Base-by-base conservation (phyloP, 2,888 invertebrate genomes). In the Hypsopygia costalis region DNA sequence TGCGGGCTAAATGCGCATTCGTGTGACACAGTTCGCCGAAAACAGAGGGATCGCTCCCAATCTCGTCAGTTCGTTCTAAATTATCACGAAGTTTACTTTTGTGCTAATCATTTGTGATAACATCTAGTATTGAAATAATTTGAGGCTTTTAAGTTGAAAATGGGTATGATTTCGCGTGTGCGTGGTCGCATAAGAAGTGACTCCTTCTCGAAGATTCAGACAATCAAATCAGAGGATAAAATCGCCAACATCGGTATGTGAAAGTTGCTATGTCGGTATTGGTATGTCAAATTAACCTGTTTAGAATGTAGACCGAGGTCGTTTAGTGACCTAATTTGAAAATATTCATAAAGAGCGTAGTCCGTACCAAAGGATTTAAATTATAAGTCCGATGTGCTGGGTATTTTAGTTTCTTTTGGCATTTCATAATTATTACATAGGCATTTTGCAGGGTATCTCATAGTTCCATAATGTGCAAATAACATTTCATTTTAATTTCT, bases 161-260 rank as follows among this genome's bases (percentile, higher is more conserved):
- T 93, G 93, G 93, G 93, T 38, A 93, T 93, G 93, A 93, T 93
- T 62, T 92, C 92, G 22, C 86, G 93, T 62, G 92, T 93, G 58
- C 87, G 93, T 34, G 91, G 92, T n/a, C 86, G 93, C 43, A 86
- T 93, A 34, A 90, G 92, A 57, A 89, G 91, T 67, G 90, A 91
- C 65, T 91, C 92, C 28, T 85, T 93, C 70, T 90, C 91, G 62
- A 92, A 92, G 71, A 73, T 92, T 65, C 91, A 91, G 51, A 87
- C 90, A 10, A 83, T 91, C 46, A 86, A 91, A 53, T 90, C 92
- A 22, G 91, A 93, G 55, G 93, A 93, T 58, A 93, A 92, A 82
- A 92, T 93, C 42, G 92, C 93, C 4, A 93, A 93, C 71, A 93
- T 92, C 52, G 92, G 93, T 92, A 71, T 66, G 87, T 76, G 46